Evolutionary conservation across 2,113 vertebrate species (phyloP), one percentile per base, ranked within the genome.

Genomic region (Callopanchax toddi): DNA sequence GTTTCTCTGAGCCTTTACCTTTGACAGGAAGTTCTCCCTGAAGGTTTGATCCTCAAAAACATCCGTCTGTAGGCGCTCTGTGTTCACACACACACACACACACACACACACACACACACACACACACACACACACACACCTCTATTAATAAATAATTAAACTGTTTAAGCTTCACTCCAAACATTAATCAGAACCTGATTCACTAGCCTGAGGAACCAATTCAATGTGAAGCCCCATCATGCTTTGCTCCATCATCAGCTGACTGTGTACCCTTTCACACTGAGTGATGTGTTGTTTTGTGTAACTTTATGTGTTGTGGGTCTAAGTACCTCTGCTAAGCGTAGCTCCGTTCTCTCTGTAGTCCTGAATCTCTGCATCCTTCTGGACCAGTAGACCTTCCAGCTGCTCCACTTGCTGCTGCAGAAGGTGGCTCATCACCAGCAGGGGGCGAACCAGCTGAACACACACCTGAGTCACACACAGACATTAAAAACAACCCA

Each of bases 301-400:
- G n/a, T n/a, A n/a, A n/a, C n/a, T 3, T 32, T 32, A 32, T 32
- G 3, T 32, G 29, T 32, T 32, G 29, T 32, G 29, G 29, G 6
- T 29, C 9, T 40, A 37, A 43, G 23, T 55, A 97, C 96, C 95
- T 95, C 95, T 93, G 85, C 90, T 96, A 64, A 97, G 91, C 0
- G 81, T 22, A 1, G 95, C 94, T 32, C 95, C 96, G 0, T 92
- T 95, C 79, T 98, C 96, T 70, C 78, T 92, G 85, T 97, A 98
- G 79, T 97, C 96, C 83, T 93, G 94, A 5, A 98, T 94, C 86
- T 98, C 95, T 1, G 89, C 90, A 22, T 98, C 96, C 76, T 98
- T 98, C 88, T 83, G 92, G 22, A 20, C 46, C 67, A 98, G 82
- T 74, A 96, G 78, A 1, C 61, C 60, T n/a, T 69, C 74, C 45